Percentiles rank a stretch among this genome's conserved stretches.
These are phyloP conservation scores for Cheilosia urbana DNA, from an alignment of 2,888 invertebrate genomes.

Conservation along the genomic window DNA sequence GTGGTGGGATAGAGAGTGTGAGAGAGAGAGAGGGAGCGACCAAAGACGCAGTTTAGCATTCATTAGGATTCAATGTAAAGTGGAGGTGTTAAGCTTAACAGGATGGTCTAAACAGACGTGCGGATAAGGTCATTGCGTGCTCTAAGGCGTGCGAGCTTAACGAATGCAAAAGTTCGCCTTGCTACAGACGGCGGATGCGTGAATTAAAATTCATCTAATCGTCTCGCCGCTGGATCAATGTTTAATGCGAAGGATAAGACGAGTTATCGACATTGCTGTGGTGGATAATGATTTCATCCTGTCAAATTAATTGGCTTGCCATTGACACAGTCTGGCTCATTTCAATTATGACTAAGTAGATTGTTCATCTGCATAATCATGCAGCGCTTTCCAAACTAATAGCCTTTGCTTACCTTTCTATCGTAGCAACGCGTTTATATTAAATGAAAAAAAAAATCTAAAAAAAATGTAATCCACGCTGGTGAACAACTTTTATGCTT, in stretches of 20 bases:
- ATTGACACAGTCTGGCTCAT: neutral
- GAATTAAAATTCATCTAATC: constrained; percentile 55
- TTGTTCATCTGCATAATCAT: too few relatives aligned
- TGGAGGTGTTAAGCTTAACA: constrained; percentile 22
- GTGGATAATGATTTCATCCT: constrained; percentile 19
- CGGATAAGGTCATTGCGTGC: constrained; percentile 8
- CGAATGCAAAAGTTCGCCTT: neutral
- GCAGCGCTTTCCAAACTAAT: too few relatives aligned
- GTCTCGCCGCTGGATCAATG: constrained; percentile 14
- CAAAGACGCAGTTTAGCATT: constrained; percentile 33
- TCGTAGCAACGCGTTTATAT: too few relatives aligned
- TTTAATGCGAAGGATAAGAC: constrained; percentile 27
- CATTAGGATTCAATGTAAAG: constrained; percentile 58
- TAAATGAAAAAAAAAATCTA: too few relatives aligned
- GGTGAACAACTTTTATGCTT: too few relatives aligned
- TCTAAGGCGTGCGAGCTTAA: constrained; percentile 7
- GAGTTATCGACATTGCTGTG: constrained; percentile 14
- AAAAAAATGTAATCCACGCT: too few relatives aligned
- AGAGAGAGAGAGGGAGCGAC: neutral
- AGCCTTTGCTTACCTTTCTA: too few relatives aligned
- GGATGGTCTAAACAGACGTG: constrained; percentile 45
- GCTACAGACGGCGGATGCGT: neutral
- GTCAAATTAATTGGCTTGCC: neutral
- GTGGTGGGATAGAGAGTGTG: neutral
- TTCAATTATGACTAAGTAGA: too few relatives aligned